A percentile compares a stretch with the other conserved stretches of the same genome.
Conservation (phyloP, 2,888 invertebrate species). For the Caenorhabditis zanzibari region DNA sequence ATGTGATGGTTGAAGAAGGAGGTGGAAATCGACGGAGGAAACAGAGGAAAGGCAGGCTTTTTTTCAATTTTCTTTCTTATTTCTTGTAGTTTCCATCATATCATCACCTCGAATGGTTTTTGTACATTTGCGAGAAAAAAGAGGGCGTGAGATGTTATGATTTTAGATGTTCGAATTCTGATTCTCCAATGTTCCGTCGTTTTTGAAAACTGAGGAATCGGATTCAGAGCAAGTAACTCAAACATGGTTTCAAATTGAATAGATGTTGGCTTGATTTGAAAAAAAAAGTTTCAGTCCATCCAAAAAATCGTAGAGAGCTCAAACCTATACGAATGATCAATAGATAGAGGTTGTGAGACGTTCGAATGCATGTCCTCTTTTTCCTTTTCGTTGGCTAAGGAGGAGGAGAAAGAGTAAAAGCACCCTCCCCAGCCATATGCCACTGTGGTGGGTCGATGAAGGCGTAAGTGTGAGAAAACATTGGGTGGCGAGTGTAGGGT, state of each 20-base stretch:
- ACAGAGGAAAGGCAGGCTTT: conserved; percentile 38
- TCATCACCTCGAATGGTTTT: conserved; percentile 7
- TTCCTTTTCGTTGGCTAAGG: conserved; percentile 20
- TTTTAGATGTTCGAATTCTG: neutral
- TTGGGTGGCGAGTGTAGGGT: conserved; percentile 10
- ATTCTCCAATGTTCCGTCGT: neutral
- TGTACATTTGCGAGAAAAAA: conserved; percentile 19
- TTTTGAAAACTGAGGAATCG: too few relatives aligned
- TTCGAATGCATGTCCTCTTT: conserved; percentile 9
- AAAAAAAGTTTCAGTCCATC: too few relatives aligned
- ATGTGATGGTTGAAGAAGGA: conserved; percentile 42
- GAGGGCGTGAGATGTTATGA: neutral
- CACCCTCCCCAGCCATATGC: conserved; percentile 37
- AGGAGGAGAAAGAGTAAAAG: conserved; percentile 17
- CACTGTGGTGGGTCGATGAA: conserved; percentile 38
- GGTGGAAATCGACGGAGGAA: conserved; percentile 16
- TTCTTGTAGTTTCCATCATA: conserved; percentile 21
- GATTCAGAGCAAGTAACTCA: too few relatives aligned
- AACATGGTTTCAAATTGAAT: too few relatives aligned
- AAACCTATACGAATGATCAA: conserved; percentile 2
- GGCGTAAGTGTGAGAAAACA: conserved; percentile 11
- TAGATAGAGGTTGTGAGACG: neutral
- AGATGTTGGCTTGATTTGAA: too few relatives aligned
- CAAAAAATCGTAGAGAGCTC: neutral
- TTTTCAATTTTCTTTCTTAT: conserved; percentile 33